Evolutionary conservation across 2,888 invertebrate genomes (phyloP).

Genomic region (Thumatha senex): DNA sequence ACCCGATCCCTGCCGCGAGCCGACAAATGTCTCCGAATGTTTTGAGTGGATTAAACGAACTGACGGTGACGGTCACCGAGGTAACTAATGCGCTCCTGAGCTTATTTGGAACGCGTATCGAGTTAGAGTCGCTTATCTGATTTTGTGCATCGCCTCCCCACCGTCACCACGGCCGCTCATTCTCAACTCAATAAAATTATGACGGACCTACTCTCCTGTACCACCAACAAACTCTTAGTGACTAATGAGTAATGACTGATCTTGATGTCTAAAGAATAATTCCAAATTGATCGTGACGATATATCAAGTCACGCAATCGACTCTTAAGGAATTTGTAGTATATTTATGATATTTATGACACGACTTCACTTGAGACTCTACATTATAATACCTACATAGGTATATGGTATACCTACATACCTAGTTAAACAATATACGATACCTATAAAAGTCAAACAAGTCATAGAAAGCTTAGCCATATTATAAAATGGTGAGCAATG

Average conservation of each 20-base stretch:
- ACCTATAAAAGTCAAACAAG: slow-evolving; percentile 33
- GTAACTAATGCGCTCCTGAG: slow-evolving; percentile 71
- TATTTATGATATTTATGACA: slow-evolving; percentile 56
- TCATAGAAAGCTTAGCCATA: slow-evolving; percentile 19
- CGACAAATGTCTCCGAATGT: slow-evolving; percentile 81
- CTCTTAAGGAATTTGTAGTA: slow-evolving; percentile 65
- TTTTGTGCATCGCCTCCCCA: slow-evolving; percentile 44
- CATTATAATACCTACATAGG: slow-evolving; percentile 36
- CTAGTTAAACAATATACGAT: neutral
- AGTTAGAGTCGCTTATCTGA: slow-evolving; percentile 79
- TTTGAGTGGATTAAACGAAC: slow-evolving; percentile 81
- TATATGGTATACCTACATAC: slow-evolving; percentile 4
- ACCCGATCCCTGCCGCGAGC: slow-evolving; percentile 70
- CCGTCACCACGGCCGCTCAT: slow-evolving; percentile 12
- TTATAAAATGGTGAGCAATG: slow-evolving; percentile 34
- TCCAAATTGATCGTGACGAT: slow-evolving; percentile 68
- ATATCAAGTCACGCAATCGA: slow-evolving; percentile 73
- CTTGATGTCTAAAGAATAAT: slow-evolving; percentile 70
- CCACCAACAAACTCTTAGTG: slow-evolving; percentile 36
- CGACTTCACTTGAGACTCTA: slow-evolving; percentile 34
- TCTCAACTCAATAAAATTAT: slow-evolving; percentile 11
- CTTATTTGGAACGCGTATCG: slow-evolving; percentile 77
- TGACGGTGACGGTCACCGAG: slow-evolving; percentile 63
- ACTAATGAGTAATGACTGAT: slow-evolving; percentile 71
- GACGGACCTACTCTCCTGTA: slow-evolving; percentile 12